phyloP scores from a whole-genome alignment of 2,888 invertebrate genomes.

The Ligdia adustata region DNA sequence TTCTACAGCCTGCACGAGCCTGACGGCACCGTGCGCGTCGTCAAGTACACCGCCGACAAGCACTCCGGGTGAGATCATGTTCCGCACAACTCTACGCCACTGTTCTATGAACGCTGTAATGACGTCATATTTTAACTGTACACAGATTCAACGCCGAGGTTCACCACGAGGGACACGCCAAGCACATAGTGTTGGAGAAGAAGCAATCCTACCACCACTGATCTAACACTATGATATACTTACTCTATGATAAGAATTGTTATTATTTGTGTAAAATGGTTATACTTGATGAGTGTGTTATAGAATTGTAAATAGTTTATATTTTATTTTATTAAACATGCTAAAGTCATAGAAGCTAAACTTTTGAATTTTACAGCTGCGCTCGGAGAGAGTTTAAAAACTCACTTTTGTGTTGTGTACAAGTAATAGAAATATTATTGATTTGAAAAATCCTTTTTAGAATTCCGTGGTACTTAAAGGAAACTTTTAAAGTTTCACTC shows the following conservation, averaged over 20 bases:
- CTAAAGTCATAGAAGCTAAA: no score
- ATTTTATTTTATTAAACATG: no score
- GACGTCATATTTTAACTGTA: slow-evolving; percentile 7
- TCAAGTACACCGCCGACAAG: slow-evolving; percentile 69
- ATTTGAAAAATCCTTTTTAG: no score
- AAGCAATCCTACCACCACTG: neutral
- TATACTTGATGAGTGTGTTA: no score
- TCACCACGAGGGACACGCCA: slow-evolving; percentile 41
- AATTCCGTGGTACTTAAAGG: no score
- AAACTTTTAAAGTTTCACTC: no score
- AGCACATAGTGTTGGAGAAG: slow-evolving; percentile 42
- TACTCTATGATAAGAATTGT: neutral
- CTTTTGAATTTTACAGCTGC: no score
- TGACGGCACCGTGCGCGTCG: slow-evolving; percentile 67
- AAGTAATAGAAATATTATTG: no score
- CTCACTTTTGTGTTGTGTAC: no score
- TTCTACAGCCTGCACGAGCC: slow-evolving; percentile 75
- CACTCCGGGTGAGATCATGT: slow-evolving; percentile 49
- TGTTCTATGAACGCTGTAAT: neutral
- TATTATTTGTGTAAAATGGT: neutral
- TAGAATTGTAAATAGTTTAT: no score
- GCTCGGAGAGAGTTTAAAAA: no score
- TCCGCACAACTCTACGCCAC: neutral
- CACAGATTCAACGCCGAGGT: slow-evolving; percentile 55
- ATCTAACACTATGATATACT: no score